These are phyloP conservation scores for Agonopterix arenella DNA, from an alignment of 2,888 invertebrate genomes.

Conservation along the genomic window DNA sequence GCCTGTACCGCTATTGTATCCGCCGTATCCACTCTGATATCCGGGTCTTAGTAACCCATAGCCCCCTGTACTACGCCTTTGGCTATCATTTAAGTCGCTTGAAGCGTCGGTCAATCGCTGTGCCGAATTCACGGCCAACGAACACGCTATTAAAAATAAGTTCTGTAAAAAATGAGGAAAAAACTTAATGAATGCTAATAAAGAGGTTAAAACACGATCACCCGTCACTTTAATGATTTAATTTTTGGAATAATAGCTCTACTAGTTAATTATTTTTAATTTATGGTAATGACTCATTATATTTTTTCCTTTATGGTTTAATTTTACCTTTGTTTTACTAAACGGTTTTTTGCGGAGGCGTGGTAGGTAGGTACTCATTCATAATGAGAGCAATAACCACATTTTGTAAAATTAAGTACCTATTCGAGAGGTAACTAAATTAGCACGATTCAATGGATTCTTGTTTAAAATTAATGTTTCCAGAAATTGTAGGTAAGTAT, in stretches of 20 bases:
- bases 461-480: too few species aligned
- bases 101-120: conserved; percentile 42
- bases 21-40: conserved; percentile 10
- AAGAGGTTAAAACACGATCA: not conserved
- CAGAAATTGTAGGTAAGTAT: too few species aligned
- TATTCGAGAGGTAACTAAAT: too few species aligned
- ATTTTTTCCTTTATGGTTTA: too few species aligned
- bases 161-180: conserved; percentile 24
- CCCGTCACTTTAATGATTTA: not conserved
- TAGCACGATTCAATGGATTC: too few species aligned
- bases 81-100: conserved; percentile 32
- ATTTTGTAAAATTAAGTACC: too few species aligned
- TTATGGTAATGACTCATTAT: too few species aligned
- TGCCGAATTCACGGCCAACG: conserved; percentile 37
- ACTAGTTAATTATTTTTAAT: too few species aligned
- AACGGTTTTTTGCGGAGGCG: too few species aligned
- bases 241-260: not conserved
- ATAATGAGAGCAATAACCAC: too few species aligned
- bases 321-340: too few species aligned
- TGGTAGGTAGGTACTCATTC: too few species aligned
- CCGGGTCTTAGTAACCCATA: conserved; percentile 47
- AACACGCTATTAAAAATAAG: conserved; percentile 43
- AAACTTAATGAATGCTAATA: not conserved
- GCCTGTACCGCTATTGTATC: conserved; percentile 8
- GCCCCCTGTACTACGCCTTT: conserved; percentile 35